Evolutionary conservation across 2,113 vertebrate species (phyloP).

Genomic region (Lutjanus erythropterus): DNA sequence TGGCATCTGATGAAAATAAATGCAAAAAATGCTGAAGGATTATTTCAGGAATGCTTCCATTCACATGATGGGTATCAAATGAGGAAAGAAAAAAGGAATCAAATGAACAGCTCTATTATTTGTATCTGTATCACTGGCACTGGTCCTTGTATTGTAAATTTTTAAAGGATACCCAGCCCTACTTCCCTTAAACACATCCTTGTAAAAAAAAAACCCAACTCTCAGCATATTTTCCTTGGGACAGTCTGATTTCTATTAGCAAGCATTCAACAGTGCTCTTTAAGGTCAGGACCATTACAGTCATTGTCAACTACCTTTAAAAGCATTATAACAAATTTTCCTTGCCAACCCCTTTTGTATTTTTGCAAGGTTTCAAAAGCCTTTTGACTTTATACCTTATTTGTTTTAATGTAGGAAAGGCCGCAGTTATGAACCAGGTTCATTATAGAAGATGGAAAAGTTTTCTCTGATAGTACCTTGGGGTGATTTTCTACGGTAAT

Average conservation of each 20-base stretch:
- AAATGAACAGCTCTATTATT: too few relatives aligned
- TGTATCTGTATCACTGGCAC: too few relatives aligned
- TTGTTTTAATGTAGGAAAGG: slow-evolving; percentile 26
- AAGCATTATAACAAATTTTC: neutral
- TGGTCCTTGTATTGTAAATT: too few relatives aligned
- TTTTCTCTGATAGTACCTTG: slow-evolving; percentile 15
- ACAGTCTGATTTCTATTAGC: slow-evolving; percentile 4
- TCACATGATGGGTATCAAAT: too few relatives aligned
- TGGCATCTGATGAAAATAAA: too few relatives aligned
- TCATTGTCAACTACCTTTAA: neutral
- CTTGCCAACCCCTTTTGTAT: neutral
- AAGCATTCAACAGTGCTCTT: slow-evolving; percentile 11
- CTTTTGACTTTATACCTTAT: slow-evolving; percentile 8
- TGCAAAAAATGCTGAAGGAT: too few relatives aligned
- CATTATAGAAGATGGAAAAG: slow-evolving; percentile 37
- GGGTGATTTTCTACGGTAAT: slow-evolving; percentile 28
- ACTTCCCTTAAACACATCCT: too few relatives aligned
- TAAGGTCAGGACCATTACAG: neutral
- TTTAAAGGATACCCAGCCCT: too few relatives aligned
- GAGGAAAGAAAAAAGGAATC: too few relatives aligned
- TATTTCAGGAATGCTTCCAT: too few relatives aligned
- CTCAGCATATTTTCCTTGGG: slow-evolving; percentile 13
- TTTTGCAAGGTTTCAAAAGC: slow-evolving; percentile 17
- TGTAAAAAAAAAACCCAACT: neutral
- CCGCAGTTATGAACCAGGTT: slow-evolving; percentile 30